Evolutionary conservation across 2,888 invertebrate species (phyloP).

Genomic region (Chrysotoxum bicinctum): DNA sequence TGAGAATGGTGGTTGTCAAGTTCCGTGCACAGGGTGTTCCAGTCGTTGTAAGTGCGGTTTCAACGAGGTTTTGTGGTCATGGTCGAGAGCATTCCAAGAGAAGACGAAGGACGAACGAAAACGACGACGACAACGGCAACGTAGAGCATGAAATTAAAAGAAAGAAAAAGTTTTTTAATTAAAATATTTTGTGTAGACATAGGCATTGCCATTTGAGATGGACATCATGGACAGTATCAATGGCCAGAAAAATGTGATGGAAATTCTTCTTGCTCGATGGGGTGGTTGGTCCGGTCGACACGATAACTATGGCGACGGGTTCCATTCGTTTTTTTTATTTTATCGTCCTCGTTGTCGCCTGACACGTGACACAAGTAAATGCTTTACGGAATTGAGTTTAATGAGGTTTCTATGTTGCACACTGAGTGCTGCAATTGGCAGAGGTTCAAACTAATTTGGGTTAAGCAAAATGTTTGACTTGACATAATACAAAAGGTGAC

Average conservation of each 20-base stretch:
- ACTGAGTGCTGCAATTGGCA: conserved; percentile 29
- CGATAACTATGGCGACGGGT: neutral
- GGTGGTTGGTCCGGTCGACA: neutral
- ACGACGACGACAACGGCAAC: neutral
- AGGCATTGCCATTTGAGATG: conserved; percentile 23
- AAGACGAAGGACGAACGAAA: neutral
- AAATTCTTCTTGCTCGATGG: neutral
- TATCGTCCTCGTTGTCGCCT: conserved; percentile 12
- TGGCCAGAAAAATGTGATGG: conserved; percentile 1
- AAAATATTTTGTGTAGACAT: conserved; percentile 38
- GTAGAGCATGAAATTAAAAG: conserved; percentile 41
- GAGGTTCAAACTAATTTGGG: conserved; percentile 25
- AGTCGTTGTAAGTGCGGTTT: conserved; percentile 15
- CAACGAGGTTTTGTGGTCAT: conserved; percentile 40
- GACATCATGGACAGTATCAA: conserved; percentile 16
- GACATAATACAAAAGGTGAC: conserved; percentile 21
- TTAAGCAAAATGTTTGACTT: conserved; percentile 28
- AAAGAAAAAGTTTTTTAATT: conserved; percentile 50
- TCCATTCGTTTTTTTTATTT: neutral
- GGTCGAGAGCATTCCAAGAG: conserved; percentile 33
- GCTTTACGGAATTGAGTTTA: conserved; percentile 34
- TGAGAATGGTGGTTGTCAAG: neutral
- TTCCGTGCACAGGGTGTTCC: conserved; percentile 15
- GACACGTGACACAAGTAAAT: conserved; percentile 54
- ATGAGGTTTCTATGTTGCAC: conserved; percentile 31